These are phyloP conservation scores for Stercorarius parasiticus DNA, from an alignment of 2,113 vertebrate genomes.

Conservation along the genomic window DNA sequence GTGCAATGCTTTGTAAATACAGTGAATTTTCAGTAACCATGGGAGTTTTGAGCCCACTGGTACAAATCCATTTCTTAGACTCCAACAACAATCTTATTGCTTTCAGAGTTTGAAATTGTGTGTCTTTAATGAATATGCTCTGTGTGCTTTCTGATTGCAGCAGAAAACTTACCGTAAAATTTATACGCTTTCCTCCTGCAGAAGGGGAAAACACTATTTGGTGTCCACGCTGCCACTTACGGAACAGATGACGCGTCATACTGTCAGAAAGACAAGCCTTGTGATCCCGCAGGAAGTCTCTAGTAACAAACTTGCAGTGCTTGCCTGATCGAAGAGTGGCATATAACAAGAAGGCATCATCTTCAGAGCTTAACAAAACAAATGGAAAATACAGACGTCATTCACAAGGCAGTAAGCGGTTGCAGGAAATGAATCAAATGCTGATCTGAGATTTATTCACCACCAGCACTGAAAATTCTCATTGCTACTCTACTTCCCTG, in stretches of 20 bases:
- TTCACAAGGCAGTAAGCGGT: not conserved
- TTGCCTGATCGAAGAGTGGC: conserved; percentile 89
- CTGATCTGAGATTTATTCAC: not conserved
- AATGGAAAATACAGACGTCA: not conserved
- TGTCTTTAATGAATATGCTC: not conserved
- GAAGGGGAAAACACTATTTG: conserved; percentile 76
- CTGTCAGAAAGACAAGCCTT: conserved; percentile 86
- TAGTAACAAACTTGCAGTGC: conserved; percentile 89
- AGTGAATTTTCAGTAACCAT: not conserved
- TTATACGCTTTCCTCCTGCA: conserved; percentile 57
- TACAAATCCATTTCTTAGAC: not conserved
- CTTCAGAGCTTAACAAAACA: conserved; percentile 83
- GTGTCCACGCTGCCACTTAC: conserved; percentile 97
- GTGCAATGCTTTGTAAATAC: not conserved
- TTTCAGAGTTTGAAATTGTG: not conserved
- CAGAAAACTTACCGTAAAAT: conserved; percentile 82
- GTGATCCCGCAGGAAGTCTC: conserved; percentile 95
- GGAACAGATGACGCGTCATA: conserved; percentile 82
- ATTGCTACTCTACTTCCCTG: not conserved
- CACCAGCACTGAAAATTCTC: not conserved
- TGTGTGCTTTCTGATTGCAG: not conserved
- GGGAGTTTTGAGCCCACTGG: not conserved
- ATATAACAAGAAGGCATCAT: conserved; percentile 93
- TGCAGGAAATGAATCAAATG: conserved; percentile 28
- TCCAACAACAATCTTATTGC: not conserved